Evolutionary conservation across 2,797 vertebrate species (phyloP).

Genomic region (Centroberyx gerrardi): DNA sequence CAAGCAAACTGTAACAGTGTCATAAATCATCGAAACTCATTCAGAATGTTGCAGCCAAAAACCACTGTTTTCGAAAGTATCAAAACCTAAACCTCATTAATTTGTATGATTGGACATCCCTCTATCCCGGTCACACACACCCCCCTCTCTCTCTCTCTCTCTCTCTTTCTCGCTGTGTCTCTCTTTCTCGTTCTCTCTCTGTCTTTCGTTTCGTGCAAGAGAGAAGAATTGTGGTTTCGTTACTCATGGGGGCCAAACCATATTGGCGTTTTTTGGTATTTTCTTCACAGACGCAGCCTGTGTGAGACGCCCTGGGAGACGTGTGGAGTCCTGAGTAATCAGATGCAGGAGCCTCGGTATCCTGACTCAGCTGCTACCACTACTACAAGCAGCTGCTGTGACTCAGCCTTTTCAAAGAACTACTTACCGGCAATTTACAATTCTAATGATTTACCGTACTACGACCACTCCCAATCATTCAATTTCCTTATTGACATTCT

Average conservation of each 20-base stretch:
- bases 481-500: slow-evolving; percentile 33
- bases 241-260: slow-evolving; percentile 74
- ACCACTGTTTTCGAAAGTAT: slow-evolving; percentile 44
- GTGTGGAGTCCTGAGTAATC: slow-evolving; percentile 68
- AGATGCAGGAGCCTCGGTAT: slow-evolving; percentile 66
- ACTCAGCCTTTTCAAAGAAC: slow-evolving; percentile 72
- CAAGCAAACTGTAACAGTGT: slow-evolving; percentile 22
- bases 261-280: slow-evolving; percentile 57
- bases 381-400: slow-evolving; percentile 64
- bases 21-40: slow-evolving; percentile 59
- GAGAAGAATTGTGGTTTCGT: slow-evolving; percentile 74
- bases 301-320: slow-evolving; percentile 75
- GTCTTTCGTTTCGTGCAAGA: slow-evolving; percentile 60
- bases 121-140: background rate
- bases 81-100: slow-evolving; percentile 52
- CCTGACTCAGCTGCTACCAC: slow-evolving; percentile 77
- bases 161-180: slow-evolving; percentile 19
- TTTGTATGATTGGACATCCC: slow-evolving; percentile 59
- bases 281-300: slow-evolving; percentile 60
- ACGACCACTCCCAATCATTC: slow-evolving; percentile 16
- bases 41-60: slow-evolving; percentile 34
- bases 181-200: slow-evolving; percentile 23
- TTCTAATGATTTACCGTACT: slow-evolving; percentile 55
- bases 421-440: slow-evolving; percentile 53
- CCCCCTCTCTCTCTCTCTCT: slow-evolving; percentile 21